These are phyloP conservation scores for Ciconia maguari DNA, from an alignment of 2,113 vertebrate genomes.

Conservation along the genomic window DNA sequence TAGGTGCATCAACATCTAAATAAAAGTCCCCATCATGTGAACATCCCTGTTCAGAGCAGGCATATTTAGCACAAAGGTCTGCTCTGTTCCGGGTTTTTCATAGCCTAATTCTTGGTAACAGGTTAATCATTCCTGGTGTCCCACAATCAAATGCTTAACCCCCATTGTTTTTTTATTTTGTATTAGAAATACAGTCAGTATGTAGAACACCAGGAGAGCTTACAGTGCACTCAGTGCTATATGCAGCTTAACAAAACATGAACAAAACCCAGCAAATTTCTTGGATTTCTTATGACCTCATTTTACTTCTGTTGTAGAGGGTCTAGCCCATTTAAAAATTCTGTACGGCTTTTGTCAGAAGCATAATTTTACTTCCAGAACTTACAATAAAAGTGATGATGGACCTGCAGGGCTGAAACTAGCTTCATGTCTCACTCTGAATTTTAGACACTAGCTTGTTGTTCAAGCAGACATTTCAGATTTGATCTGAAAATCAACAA, in stretches of 20 bases:
- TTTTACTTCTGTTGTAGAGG: not conserved
- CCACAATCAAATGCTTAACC: not conserved
- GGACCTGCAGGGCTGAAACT: not conserved
- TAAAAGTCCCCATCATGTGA: not conserved
- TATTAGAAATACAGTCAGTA: not conserved
- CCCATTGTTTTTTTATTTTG: not conserved
- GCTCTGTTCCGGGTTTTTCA: not conserved
- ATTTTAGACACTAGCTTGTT: not conserved
- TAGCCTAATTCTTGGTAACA: not conserved
- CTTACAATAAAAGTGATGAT: not conserved
- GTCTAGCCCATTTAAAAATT: not conserved
- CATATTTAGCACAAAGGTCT: not conserved
- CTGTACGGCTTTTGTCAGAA: not conserved
- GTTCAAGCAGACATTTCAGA: not conserved
- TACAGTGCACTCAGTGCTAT: not conserved
- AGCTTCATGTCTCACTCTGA: not conserved
- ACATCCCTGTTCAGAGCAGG: not conserved
- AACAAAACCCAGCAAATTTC: not conserved
- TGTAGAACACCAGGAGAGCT: not conserved
- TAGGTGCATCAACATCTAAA: not conserved
- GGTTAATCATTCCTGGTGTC: not conserved
- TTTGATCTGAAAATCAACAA: not conserved
- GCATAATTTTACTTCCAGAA: not conserved
- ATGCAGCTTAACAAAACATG: not conserved
- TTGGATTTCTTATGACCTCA: not conserved